Evolutionary conservation across 2,888 invertebrate species (phyloP).

Genomic region (Latrodectus hesperus): DNA sequence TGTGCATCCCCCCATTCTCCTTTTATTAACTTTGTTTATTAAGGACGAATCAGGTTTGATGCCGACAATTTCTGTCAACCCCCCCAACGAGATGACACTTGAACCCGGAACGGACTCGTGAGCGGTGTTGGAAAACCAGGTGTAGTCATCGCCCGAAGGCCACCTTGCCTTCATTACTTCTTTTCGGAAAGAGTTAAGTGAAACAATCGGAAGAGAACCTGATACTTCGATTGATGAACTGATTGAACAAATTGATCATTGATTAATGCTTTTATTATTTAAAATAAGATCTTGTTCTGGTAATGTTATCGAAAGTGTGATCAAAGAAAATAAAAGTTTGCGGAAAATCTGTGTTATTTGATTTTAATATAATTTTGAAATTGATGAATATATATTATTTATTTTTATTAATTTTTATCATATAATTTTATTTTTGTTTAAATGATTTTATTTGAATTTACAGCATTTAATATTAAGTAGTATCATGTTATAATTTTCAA

Average conservation of each 20-base stretch:
- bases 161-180: neutral
- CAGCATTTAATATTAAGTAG: no score
- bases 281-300: neutral
- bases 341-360: no score
- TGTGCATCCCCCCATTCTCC: constrained; percentile 17
- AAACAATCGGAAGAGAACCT: constrained; percentile 50
- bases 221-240: constrained; percentile 3
- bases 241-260: constrained; percentile 32
- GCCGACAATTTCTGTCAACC: constrained; percentile 50
- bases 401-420: no score
- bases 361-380: no score
- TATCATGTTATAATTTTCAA: no score
- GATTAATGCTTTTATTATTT: neutral
- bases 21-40: constrained; percentile 53
- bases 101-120: constrained; percentile 65
- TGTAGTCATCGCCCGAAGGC: constrained; percentile 49
- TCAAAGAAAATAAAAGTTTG: no score
- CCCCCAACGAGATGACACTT: constrained; percentile 47
- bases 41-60: constrained; percentile 68
- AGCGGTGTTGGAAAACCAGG: constrained; percentile 59
- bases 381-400: no score
- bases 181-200: constrained; percentile 8
- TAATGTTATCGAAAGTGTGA: no score
- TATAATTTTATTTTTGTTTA: no score
- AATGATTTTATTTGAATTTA: no score